A percentile compares a stretch with the other conserved stretches of the same genome.
Conservation (phyloP, 2,113 vertebrate genomes). For the Archilochus colubris region DNA sequence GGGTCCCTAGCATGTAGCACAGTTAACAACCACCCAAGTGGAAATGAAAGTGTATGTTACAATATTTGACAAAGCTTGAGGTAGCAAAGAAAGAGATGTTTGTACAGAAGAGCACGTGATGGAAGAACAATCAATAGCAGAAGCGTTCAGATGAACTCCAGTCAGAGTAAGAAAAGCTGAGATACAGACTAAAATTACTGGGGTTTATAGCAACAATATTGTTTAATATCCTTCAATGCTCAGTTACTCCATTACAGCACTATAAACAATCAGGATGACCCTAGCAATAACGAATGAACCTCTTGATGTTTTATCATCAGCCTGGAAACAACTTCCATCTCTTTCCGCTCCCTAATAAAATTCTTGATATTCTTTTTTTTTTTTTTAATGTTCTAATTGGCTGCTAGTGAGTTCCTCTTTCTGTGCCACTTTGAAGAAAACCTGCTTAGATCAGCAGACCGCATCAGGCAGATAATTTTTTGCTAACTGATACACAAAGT, state of each 20-base stretch:
- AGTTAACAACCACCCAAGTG: background rate
- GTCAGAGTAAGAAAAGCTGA: background rate
- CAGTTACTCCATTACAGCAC: slow-evolving; percentile 18
- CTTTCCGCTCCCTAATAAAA: slow-evolving; percentile 37
- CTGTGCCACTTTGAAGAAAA: slow-evolving; percentile 49
- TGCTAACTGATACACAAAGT: slow-evolving; percentile 41
- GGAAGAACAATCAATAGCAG: background rate
- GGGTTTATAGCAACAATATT: background rate
- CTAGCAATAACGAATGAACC: slow-evolving; percentile 37
- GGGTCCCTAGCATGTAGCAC: background rate
- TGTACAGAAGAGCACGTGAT: background rate
- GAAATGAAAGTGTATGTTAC: background rate
- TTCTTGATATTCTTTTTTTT: background rate
- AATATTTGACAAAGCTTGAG: background rate
- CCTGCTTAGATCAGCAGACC: slow-evolving; percentile 39
- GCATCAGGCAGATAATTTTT: slow-evolving; percentile 9
- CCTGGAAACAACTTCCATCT: slow-evolving; percentile 30
- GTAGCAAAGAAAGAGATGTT: background rate
- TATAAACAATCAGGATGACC: slow-evolving; percentile 51
- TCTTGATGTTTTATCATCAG: slow-evolving; percentile 33
- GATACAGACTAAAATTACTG: background rate
- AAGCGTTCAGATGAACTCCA: background rate
- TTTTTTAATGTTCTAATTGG: slow-evolving; percentile 24
- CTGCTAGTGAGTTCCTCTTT: slow-evolving; percentile 56
- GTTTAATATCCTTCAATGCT: slow-evolving; percentile 19